These are phyloP conservation scores for Cinclus mexicanus DNA, from an alignment of 2,113 vertebrate species.

Conservation along the genomic window DNA sequence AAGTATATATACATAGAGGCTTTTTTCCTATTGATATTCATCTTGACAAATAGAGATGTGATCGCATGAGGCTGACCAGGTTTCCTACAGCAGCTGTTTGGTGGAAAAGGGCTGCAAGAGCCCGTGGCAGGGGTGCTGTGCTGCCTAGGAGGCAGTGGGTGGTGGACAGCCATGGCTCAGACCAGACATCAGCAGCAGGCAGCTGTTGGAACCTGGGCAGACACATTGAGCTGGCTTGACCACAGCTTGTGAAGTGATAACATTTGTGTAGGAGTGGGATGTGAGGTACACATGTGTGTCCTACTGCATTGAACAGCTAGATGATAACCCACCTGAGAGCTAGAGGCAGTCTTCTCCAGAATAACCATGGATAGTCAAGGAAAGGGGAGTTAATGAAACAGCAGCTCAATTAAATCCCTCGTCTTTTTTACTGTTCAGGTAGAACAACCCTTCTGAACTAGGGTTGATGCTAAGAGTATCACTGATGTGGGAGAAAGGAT, in stretches of 20 bases:
- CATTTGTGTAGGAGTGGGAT: neutral
- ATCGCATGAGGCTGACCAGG: neutral
- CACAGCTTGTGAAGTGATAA: neutral
- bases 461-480: neutral
- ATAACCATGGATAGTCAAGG: neutral
- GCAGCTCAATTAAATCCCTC: neutral
- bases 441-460: neutral
- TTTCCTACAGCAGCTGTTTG: neutral
- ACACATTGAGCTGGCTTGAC: accelerated
- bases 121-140: neutral
- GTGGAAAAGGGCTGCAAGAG: neutral
- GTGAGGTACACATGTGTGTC: neutral
- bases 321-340: neutral
- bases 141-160: neutral
- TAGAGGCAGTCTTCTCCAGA: neutral
- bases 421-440: neutral
- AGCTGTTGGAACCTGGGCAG: neutral
- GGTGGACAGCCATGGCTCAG: neutral
- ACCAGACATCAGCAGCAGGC: accelerated
- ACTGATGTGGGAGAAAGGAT: neutral
- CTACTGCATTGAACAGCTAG: neutral
- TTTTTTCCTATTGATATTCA: neutral
- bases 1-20: neutral
- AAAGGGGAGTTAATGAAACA: neutral
- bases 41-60: neutral